These are phyloP conservation scores for Protodeltote pygarga DNA, from an alignment of 2,888 invertebrate species.

Conservation along the genomic window DNA sequence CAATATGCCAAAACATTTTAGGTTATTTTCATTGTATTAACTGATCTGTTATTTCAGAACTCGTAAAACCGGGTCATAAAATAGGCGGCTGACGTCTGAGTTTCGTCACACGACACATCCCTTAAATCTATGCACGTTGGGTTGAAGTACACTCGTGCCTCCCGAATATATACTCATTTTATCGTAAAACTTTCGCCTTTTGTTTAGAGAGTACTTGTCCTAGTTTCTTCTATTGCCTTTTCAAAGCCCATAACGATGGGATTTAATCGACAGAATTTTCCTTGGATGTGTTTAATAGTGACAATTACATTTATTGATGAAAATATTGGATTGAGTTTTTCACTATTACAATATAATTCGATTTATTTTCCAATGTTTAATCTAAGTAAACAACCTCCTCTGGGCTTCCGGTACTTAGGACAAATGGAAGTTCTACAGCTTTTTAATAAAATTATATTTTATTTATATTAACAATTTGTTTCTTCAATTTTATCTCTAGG, in stretches of 20 bases:
- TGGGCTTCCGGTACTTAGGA: no score
- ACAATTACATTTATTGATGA: no score
- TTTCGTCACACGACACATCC: conserved; percentile 23
- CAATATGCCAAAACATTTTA: conserved; percentile 7
- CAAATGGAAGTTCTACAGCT: no score
- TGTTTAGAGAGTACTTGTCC: conserved; percentile 41
- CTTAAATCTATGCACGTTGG: conserved; percentile 24
- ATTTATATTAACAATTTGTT: no score
- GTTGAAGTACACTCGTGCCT: conserved; percentile 35
- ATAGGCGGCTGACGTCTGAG: conserved; percentile 14
- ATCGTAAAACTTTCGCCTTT: conserved; percentile 39
- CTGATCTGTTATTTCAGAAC: conserved; percentile 26
- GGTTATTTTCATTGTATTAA: conserved; percentile 28
- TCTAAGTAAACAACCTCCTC: no score
- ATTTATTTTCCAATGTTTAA: no score
- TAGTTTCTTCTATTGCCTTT: conserved; percentile 30
- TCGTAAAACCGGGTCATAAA: conserved; percentile 31
- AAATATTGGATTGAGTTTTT: no score
- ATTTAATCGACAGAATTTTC: conserved; percentile 6
- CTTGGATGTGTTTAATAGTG: no score
- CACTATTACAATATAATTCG: no score
- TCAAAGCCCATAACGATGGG: conserved; percentile 24
- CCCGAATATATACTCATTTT: conserved; percentile 28
- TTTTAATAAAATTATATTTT: no score
- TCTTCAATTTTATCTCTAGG: no score